Percentiles rank a stretch among this genome's conserved stretches.
Conservation (phyloP, 2,888 invertebrate species). For the Deilephila elpenor region DNA sequence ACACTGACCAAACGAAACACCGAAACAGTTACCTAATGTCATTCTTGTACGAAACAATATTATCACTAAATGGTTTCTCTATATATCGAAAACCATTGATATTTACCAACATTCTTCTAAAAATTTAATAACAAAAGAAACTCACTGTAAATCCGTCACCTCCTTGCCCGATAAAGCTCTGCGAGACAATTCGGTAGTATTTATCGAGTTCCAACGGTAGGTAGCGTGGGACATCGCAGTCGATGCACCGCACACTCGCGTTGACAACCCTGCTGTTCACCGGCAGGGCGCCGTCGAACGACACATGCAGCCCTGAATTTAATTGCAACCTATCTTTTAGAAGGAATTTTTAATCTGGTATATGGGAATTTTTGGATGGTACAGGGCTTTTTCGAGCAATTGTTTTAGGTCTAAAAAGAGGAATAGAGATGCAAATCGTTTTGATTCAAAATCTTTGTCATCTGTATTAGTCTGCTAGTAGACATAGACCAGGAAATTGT, state of each 20-base stretch:
- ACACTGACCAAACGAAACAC: no score
- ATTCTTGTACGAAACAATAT: no score
- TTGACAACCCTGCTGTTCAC: slow-evolving; percentile 84
- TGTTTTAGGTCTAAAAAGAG: not conserved
- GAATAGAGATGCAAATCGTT: no score
- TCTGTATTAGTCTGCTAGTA: no score
- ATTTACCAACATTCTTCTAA: no score
- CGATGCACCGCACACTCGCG: slow-evolving; percentile 84
- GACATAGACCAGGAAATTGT: no score
- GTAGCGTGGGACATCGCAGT: slow-evolving; percentile 87
- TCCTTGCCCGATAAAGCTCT: slow-evolving; percentile 85
- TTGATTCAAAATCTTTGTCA: no score
- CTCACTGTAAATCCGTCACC: slow-evolving; percentile 88
- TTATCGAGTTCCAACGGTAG: slow-evolving; percentile 82
- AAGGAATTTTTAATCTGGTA: slow-evolving; percentile 26
- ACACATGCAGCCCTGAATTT: slow-evolving; percentile 69
- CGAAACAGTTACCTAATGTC: no score
- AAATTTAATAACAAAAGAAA: slow-evolving; percentile 30
- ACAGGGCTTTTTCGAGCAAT: not conserved
- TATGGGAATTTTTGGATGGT: not conserved
- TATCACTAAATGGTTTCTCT: no score
- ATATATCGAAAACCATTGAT: no score
- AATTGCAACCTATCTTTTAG: slow-evolving; percentile 29
- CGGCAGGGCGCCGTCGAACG: slow-evolving; percentile 85
- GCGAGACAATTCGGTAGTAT: slow-evolving; percentile 86